Base-by-base conservation (phyloP, 92 coral and sea anemone genomes). In the Micromussa lordhowensis region DNA sequence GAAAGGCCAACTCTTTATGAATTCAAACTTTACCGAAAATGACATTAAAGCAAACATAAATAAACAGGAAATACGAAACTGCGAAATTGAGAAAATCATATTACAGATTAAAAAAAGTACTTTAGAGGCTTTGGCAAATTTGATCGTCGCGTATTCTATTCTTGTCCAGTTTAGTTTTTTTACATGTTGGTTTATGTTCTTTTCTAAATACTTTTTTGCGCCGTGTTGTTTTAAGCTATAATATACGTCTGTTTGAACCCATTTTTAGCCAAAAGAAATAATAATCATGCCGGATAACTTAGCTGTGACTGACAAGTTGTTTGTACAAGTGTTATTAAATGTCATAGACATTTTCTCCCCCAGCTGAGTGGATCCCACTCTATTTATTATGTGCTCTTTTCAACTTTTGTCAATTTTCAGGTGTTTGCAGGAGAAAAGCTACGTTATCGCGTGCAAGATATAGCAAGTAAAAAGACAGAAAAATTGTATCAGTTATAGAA, bases 21-120 rank as follows among this genome's bases (percentile, higher is more conserved):
- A 73, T 73, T 73, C 49, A 34, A 73, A 73, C 78, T 73, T 73
- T 32, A 73, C 15, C 18, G 49, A 73, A 71, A 73, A 73, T 32
- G n/a, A 32, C 49, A 35, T 72, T 16, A 31, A 38, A 11, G 48
- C 77, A 73, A 73, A 73, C 15, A 35, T 18, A 34, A 22, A 71
- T 71, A 18, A 35, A 36, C 78, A 73, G 53, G 78, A 34, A 73
- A 73, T 38, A 19, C 24, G 78, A 36, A 32, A 34, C 78, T 73
- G 78, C 78, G 78, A 73, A 73, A 73, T 73, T 73, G 26, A 34
- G 78, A 73, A 73, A 73, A 35, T 34, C 15, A 34, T 34, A 16
- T 4, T 49, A 19, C 29, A 36, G 8, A 35, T 26, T 28, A 28
- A 66, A 66, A 19, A 66, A 66, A 10, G 18, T 49, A 32, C 49